These are phyloP conservation scores for Microchrysa polita DNA, from an alignment of 2,888 invertebrate species.

Conservation along the genomic window DNA sequence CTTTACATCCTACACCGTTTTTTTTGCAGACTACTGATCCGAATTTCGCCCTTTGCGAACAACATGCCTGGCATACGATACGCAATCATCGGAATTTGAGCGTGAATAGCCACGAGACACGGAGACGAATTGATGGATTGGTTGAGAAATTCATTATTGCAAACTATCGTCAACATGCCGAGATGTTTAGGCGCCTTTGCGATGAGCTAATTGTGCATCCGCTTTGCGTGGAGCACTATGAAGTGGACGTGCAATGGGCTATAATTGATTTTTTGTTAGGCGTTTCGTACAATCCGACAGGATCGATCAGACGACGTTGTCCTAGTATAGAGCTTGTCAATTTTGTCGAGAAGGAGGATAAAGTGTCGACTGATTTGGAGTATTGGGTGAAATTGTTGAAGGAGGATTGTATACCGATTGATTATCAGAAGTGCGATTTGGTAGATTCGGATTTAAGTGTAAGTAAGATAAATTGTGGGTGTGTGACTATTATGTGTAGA, in stretches of 20 bases:
- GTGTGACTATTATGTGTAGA: too few species aligned
- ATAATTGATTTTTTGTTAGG: slow-evolving; percentile 65
- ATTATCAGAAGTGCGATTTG: slow-evolving; percentile 25
- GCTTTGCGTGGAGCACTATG: slow-evolving; percentile 57
- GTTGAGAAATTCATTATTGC: slow-evolving; percentile 65
- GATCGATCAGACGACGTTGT: slow-evolving; percentile 56
- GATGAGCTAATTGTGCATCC: slow-evolving; percentile 56
- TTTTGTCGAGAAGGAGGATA: slow-evolving; percentile 53
- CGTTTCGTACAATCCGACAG: slow-evolving; percentile 62
- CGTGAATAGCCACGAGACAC: slow-evolving; percentile 64
- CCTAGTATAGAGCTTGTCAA: slow-evolving; percentile 38
- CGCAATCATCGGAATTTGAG: slow-evolving; percentile 65
- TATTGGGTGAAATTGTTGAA: slow-evolving; percentile 41
- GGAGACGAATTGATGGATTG: slow-evolving; percentile 63
- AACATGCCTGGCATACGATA: slow-evolving; percentile 63
- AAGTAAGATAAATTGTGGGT: too few species aligned
- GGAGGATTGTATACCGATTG: slow-evolving; percentile 41
- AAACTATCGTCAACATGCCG: slow-evolving; percentile 65
- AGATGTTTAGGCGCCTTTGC: slow-evolving; percentile 62
- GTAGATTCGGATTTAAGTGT: slow-evolving; percentile 58
- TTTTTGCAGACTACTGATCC: slow-evolving; percentile 60
- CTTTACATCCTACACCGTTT: neutral
- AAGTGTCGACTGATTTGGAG: neutral
- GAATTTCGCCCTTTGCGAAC: slow-evolving; percentile 62
- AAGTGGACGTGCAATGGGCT: slow-evolving; percentile 66